Evolutionary conservation across 2,888 invertebrate species (phyloP), one percentile per base, ranked within the genome.

Genomic region (Caenorhabditis sp.): DNA sequence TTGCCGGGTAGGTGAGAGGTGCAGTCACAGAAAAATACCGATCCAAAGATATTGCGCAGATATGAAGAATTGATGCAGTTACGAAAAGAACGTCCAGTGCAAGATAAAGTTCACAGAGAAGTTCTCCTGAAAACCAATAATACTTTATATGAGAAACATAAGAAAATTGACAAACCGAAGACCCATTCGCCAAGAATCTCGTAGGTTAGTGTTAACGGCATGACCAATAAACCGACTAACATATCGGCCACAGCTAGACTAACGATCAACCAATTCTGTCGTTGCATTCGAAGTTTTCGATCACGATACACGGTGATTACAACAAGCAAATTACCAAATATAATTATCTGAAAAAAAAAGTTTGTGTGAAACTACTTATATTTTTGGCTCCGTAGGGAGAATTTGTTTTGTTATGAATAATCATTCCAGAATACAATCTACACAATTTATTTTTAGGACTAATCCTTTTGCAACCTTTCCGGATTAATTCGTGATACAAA

Each of bases 151-250:
- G 4, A 31, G 10, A 6, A 31, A 31, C 4, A 31, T 17, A 27
- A 27, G 19, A 27, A 21, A 17, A 14, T 4, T 59, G 17, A n/a
- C 58, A 81, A 81, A 70, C 90, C 90, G 69, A 90, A 88, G 63
- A 84, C 84, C 90, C 90, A 90, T 73, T 89, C 88, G n/a, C 89
- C 89, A 82, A 89, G 87, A 75, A 90, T 83, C 81, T 90, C 89
- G 77, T 90, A 89, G 58, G 88, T 87, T 43, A 90, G 81, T 0
- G 89, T 89, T 57, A 90, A 87, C 2, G 90, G 90, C 88, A 90
- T 89, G 37, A 90, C 88, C 37, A 90, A 74, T 4, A 89, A 71
- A 0, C 90, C 90, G 14, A 87, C 86, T 12, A 89, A 85, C 65
- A 90, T 87, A 75, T 87, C 87, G n/a, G 87, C 87, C 0, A 82